Conservation (phyloP, 1,140 invertebrate species). For the Lepidotrigona ventralis region DNA sequence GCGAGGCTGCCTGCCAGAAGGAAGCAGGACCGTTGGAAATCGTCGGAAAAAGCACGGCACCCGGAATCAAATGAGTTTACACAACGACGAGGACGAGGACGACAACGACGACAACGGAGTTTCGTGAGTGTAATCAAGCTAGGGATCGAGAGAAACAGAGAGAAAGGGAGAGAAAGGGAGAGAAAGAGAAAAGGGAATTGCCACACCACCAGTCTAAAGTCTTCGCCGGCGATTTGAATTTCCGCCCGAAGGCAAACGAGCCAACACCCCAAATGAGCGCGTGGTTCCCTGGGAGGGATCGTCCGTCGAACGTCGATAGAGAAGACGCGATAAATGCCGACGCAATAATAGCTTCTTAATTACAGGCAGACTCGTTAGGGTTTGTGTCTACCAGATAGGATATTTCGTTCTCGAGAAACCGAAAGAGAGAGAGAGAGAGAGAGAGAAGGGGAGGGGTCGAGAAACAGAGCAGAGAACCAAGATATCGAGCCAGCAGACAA, state of each 20-base stretch:
- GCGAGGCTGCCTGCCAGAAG: background rate
- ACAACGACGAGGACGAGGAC: slow-evolving; percentile 41
- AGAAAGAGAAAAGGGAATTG: slow-evolving; percentile 41
- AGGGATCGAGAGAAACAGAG: slow-evolving; percentile 8
- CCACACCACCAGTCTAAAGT: slow-evolving; percentile 22
- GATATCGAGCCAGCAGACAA: slow-evolving; percentile 33
- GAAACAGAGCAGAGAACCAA: background rate
- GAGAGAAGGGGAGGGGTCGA: too few relatives aligned
- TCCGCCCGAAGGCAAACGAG: slow-evolving; percentile 62
- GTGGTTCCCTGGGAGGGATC: background rate
- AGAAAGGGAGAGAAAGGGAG: too few relatives aligned
- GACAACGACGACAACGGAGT: slow-evolving; percentile 48
- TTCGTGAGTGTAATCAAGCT: slow-evolving; percentile 61
- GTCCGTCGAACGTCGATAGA: slow-evolving; percentile 18
- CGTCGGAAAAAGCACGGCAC: slow-evolving; percentile 48
- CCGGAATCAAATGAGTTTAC: slow-evolving; percentile 62
- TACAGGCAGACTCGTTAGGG: slow-evolving; percentile 37
- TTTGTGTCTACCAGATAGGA: slow-evolving; percentile 4
- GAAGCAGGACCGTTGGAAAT: slow-evolving; percentile 28
- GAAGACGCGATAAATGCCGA: slow-evolving; percentile 22
- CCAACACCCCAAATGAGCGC: slow-evolving; percentile 12
- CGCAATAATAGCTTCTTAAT: slow-evolving; percentile 42
- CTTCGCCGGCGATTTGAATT: slow-evolving; percentile 60
- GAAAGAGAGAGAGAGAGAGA: background rate
- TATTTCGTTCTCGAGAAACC: slow-evolving; percentile 25